These are phyloP conservation scores for Halictus rubicundus DNA, from an alignment of 1,140 invertebrate species.

Conservation along the genomic window DNA sequence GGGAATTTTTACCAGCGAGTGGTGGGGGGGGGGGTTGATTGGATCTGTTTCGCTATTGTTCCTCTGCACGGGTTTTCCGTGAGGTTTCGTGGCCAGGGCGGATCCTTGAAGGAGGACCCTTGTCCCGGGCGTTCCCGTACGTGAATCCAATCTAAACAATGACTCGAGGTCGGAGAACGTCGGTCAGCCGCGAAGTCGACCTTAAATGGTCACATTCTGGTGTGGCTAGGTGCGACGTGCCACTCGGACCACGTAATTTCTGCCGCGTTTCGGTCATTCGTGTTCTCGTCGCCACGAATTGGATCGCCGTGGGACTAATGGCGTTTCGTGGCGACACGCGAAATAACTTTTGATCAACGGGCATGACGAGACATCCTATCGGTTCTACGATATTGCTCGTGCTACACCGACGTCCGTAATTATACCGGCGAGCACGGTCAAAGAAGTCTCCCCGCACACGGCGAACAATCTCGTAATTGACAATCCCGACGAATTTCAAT, in stretches of 20 bases:
- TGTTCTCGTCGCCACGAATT: constrained; percentile 7
- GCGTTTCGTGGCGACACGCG: background rate
- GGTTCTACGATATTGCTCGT: background rate
- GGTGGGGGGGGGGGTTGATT: background rate
- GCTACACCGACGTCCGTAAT: background rate
- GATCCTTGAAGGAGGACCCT: constrained; percentile 8
- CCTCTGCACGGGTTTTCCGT: background rate
- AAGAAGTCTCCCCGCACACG: background rate
- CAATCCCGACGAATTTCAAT: too few species aligned
- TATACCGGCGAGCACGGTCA: background rate
- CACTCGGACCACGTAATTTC: constrained; percentile 62
- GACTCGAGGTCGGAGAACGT: constrained; percentile 38
- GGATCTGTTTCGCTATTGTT: background rate
- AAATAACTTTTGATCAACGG: constrained; percentile 3
- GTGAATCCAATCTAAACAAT: constrained; percentile 55
- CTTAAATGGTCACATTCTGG: constrained; percentile 72
- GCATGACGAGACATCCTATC: background rate
- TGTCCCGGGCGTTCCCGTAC: constrained; percentile 37
- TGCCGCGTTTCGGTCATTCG: constrained; percentile 38
- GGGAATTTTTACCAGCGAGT: too few species aligned
- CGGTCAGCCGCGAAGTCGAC: constrained; percentile 56
- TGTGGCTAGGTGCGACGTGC: constrained; percentile 30
- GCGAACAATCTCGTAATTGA: too few species aligned
- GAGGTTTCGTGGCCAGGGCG: background rate
- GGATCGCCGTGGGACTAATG: constrained; percentile 6